Base-by-base conservation (phyloP, 2,888 invertebrate genomes). In the Caenorhabditis sulstoni region DNA sequence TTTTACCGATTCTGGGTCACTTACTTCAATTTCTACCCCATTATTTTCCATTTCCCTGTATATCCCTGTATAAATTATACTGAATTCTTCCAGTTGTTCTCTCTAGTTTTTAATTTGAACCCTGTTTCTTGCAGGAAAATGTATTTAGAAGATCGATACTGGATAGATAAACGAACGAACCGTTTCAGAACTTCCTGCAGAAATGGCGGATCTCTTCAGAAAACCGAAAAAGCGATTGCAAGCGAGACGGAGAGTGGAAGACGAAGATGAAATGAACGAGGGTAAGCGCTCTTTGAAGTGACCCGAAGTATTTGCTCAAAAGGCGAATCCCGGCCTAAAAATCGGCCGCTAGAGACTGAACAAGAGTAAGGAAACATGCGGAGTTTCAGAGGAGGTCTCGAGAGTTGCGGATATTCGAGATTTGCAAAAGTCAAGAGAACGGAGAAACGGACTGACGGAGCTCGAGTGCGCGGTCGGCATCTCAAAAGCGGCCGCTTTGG, bases 401-500 rank as follows among this genome's bases (percentile, higher is more conserved):
- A 41, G 75, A 18, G 65, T 90, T 12, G 78, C 81, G 18, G 89
- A 89, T 59, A 87, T 90, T 35, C 79, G 82, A 50, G 90, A 90
- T 41, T 73, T 88, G n/a, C 90, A 90, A 71, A 79, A 81, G 35
- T 77, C 85, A 23, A 71, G 90, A 5, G 82, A 87, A 45, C 82
- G 88, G 29, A 82, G 82, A 50, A 85, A 86, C 59, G 89, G 89
- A 18, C 77, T 89, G 68, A 87, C 85, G 16, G 88, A 88, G 18
- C 76, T 87, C 9, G 90, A 90, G 66, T 87, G 88, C 58, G 90
- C 90, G 1, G 81, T 90, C 8, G 90, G 89, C 53, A 89, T 86
- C 39, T 83, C 86, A 29, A 79, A 80, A 47, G 84, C 84, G 0
- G 84, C 82, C 3, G 75, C 81, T 5, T 37, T 83, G 18, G 73